Evolutionary conservation across 2,888 invertebrate genomes (phyloP), one percentile per base, ranked within the genome.

Genomic region (Patella ulyssiponensis): DNA sequence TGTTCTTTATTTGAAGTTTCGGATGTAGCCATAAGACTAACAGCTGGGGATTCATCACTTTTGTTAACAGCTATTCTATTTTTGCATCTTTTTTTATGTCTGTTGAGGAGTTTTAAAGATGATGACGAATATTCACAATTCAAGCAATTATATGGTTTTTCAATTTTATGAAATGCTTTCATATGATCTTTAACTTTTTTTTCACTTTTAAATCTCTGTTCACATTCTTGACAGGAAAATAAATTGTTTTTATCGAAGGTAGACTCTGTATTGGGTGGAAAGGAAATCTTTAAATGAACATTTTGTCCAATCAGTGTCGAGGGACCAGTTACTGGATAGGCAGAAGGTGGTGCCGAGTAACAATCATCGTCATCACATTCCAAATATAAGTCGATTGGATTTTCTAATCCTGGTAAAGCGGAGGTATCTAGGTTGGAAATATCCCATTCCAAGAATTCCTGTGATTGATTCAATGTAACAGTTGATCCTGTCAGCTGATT

Each of bases 311-410:
- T 71, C 9, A 83, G 69, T 52, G 80, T 53, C 3, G 79, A 76
- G 1, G 71, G 73, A 14, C 56, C 23, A 27, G 23, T 69, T 69
- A 14, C n/a, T 33, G 20, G 71, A 3, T 74, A 64, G 5, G 71
- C 72, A 23, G 52, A 44, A 2, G 23, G 54, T 17, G 80, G 77
- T 17, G 79, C 69, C 12, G 69, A 71, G n/a, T 78, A 71, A 20
- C 71, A 76, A 14, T 77, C 78, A 78, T 84, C 84, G 71, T 84
- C 84, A 73, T 80, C 79, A 77, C 84, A 84, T 76, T 84, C 84
- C 44, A 84, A 77, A 74, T 81, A 75, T 44, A 84, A 77, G 52
- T 80, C 80, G 33, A 80, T 51, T 44, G 53, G 20, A 72, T 23
- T 72, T 9, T 77, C 70, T 76, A 71, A 9, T 20, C 53, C 52